Base-by-base conservation (phyloP, 2,113 vertebrate genomes). In the Natator depressus region DNA sequence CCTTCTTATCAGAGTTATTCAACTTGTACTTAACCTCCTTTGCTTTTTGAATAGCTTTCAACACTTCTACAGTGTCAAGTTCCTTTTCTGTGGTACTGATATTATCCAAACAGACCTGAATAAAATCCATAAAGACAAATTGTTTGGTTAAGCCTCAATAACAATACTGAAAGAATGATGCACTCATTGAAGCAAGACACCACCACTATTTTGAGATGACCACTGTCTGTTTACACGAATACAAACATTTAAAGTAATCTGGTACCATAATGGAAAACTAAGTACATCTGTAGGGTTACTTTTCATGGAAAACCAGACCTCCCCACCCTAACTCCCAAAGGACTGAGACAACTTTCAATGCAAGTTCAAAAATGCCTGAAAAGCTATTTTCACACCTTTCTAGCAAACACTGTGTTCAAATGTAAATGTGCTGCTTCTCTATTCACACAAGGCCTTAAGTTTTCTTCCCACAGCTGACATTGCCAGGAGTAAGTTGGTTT, bases 21-120 rank as follows among this genome's bases (percentile, higher is more conserved):
- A 99, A 98, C 95, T 98, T 98, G 95, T 98, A 98, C 97, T 99
- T 99, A 90, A 98, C 99, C 94, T 99, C 99, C 97, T 99, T 99
- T 96, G 99, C 99, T 98, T 99, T 99, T 96, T 99, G 99, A 98
- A 99, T 99, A 85, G 99, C 99, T 98, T 99, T 99, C 57, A 99
- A 94, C 55, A 99, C 99, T 97, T 99, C 99, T 75, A 99, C 99
- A 0, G 99, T 99, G 96, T 99, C 99, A 83, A 99, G 94, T 89
- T 99, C 99, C 92, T 99, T 99, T 97, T 99, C 99, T 59, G 99
- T 99, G 20, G 99, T 99, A 78, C 93, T 90, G 8, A 90, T 97
- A 65, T 98, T 97, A 93, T 99, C 99, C 95, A 99, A 97, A 97
- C 99, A 99, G 75, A 99, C 98, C 99, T 99, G 91, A 49, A 90